Evolutionary conservation across 1,140 invertebrate species (phyloP).

Genomic region (Drosophila virilis): DNA sequence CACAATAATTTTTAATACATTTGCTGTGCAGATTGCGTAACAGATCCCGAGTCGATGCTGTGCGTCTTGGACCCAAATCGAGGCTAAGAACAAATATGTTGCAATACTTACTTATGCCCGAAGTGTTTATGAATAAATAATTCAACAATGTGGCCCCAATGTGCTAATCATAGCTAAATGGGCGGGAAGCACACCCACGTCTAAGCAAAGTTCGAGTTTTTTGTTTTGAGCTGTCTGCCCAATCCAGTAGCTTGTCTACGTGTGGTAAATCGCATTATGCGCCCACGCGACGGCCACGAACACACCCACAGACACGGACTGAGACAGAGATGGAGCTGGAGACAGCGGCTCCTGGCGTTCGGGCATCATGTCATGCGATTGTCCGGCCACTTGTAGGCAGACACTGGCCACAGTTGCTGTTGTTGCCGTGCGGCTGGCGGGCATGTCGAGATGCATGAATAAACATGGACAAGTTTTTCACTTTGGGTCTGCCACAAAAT

Average conservation of each 20-base stretch:
- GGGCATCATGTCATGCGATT: constrained; percentile 32
- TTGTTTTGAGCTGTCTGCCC: background rate
- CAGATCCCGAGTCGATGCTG: constrained; percentile 55
- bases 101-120: constrained; percentile 27
- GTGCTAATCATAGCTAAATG: constrained; percentile 6
- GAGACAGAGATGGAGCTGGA: background rate
- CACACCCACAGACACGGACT: background rate
- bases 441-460: constrained; percentile 74
- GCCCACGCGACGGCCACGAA: constrained; percentile 21
- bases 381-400: constrained; percentile 51
- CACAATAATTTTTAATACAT: constrained; percentile 24
- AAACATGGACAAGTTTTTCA: constrained; percentile 77
- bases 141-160: constrained; percentile 27
- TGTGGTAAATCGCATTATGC: constrained; percentile 70
- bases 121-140: constrained; percentile 50
- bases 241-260: constrained; percentile 16
- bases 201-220: background rate
- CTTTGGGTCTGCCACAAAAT: constrained; percentile 36
- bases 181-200: background rate
- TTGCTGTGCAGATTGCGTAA: constrained; percentile 55
- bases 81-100: constrained; percentile 30
- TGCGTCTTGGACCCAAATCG: constrained; percentile 52
- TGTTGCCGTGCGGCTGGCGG: constrained; percentile 40
- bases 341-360: constrained; percentile 3
- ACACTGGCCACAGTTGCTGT: constrained; percentile 18